These are phyloP conservation scores for Anas bernieri DNA, from an alignment of 2,797 vertebrate genomes.

Conservation along the genomic window DNA sequence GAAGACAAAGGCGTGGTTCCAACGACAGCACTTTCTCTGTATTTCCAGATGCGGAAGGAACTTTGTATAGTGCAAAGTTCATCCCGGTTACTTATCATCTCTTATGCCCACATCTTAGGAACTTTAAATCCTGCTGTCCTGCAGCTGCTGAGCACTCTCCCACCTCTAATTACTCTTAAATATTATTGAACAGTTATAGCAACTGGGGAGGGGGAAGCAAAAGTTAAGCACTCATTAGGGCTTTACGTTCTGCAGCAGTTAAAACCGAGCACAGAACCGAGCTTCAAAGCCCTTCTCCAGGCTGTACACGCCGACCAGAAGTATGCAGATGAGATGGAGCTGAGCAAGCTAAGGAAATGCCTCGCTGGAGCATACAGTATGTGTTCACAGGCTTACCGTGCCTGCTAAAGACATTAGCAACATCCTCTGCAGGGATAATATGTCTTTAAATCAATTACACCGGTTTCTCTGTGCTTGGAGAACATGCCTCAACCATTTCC, in stretches of 20 bases:
- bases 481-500: conserved; percentile 25
- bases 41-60: neutral
- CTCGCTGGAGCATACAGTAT: conserved; percentile 5
- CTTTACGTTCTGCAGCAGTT: neutral
- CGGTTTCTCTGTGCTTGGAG: neutral
- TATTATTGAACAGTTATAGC: neutral
- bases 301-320: neutral
- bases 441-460: conserved; percentile 52
- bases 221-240: neutral
- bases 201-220: neutral
- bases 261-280: neutral
- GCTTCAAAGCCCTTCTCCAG: neutral
- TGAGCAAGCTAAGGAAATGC: conserved; percentile 38
- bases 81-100: neutral
- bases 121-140: neutral
- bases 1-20: neutral
- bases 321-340: neutral
- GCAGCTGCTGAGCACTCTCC: neutral
- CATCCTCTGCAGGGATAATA: conserved; percentile 34
- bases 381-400: neutral
- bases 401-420: conserved; percentile 56
- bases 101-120: neutral
- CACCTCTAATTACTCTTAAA: neutral
- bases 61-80: neutral
- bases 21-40: neutral